A percentile compares a stretch with the other conserved stretches of the same genome.
phyloP scores from a whole-genome alignment of 2,888 invertebrate species.

The Physocephala rufipes region DNA sequence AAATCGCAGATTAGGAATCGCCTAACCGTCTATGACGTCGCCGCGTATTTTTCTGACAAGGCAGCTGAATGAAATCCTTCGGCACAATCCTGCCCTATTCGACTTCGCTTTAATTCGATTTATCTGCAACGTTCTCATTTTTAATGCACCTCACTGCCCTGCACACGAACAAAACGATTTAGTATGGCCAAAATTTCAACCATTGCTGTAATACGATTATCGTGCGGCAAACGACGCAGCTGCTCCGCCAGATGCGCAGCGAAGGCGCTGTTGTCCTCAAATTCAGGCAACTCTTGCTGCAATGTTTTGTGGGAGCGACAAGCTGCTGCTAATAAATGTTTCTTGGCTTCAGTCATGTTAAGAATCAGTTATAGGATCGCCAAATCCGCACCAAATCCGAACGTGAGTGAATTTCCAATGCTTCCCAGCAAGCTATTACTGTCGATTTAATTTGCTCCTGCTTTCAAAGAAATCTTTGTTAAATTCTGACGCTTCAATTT shows the following conservation, averaged over 20 bases:
- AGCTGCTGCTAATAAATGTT: conserved; percentile 44
- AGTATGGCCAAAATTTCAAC: conserved; percentile 47
- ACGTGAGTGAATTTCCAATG: conserved; percentile 7
- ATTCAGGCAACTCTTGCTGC: conserved; percentile 44
- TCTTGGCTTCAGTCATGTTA: conserved; percentile 49
- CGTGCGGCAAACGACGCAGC: conserved; percentile 46
- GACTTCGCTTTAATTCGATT: neutral
- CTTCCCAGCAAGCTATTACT: too few relatives aligned
- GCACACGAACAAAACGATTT: conserved; percentile 47
- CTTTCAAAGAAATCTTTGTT: too few relatives aligned
- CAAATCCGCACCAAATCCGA: neutral
- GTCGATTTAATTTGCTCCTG: too few relatives aligned
- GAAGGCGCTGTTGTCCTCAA: conserved; percentile 47
- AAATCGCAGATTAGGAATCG: conserved; percentile 42
- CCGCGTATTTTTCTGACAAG: neutral
- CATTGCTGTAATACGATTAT: conserved; percentile 49
- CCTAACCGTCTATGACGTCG: conserved; percentile 16
- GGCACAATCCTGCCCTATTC: neutral
- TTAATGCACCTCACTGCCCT: conserved; percentile 40
- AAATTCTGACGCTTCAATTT: neutral
- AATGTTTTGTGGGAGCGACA: conserved; percentile 39
- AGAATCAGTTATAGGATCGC: neutral
- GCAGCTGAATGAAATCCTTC: neutral
- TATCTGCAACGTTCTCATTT: neutral
- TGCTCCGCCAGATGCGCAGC: conserved; percentile 47